Conservation (phyloP, 2,888 invertebrate genomes). For the Graphium colonna region DNA sequence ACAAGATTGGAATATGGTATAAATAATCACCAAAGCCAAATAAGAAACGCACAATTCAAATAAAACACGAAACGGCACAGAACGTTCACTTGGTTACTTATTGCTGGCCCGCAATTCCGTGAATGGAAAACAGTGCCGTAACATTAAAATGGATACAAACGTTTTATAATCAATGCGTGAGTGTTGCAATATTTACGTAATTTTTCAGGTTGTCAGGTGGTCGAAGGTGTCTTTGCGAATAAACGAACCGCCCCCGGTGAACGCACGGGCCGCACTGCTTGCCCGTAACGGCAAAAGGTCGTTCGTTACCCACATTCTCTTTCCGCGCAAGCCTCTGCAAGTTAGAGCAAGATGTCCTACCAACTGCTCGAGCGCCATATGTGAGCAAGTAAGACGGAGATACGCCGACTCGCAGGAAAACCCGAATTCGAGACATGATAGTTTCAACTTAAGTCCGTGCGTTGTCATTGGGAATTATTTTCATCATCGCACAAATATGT, state of each 20-base stretch:
- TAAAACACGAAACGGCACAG: slow-evolving; percentile 45
- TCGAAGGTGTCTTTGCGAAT: slow-evolving; percentile 43
- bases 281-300: slow-evolving; percentile 77
- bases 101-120: slow-evolving; percentile 30
- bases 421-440: slow-evolving; percentile 75
- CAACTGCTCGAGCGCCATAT: slow-evolving; percentile 34
- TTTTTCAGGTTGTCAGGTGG: slow-evolving; percentile 69
- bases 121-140: slow-evolving; percentile 36
- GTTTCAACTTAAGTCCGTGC: slow-evolving; percentile 72
- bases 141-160: slow-evolving; percentile 47
- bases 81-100: slow-evolving; percentile 38
- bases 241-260: slow-evolving; percentile 62
- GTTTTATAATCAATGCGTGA: slow-evolving; percentile 70
- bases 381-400: slow-evolving; percentile 47
- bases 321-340: slow-evolving; percentile 79
- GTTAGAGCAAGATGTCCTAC: slow-evolving; percentile 58
- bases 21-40: slow-evolving; percentile 71
- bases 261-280: slow-evolving; percentile 77
- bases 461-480: slow-evolving; percentile 75
- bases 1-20: slow-evolving; percentile 60
- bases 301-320: slow-evolving; percentile 80
- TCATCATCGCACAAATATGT: slow-evolving; percentile 63
- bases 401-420: slow-evolving; percentile 69
- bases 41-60: slow-evolving; percentile 62
- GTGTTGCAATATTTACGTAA: slow-evolving; percentile 78